Evolutionary conservation across 2,113 vertebrate species (phyloP).

Genomic region (Pelvicachromis taeniatus): DNA sequence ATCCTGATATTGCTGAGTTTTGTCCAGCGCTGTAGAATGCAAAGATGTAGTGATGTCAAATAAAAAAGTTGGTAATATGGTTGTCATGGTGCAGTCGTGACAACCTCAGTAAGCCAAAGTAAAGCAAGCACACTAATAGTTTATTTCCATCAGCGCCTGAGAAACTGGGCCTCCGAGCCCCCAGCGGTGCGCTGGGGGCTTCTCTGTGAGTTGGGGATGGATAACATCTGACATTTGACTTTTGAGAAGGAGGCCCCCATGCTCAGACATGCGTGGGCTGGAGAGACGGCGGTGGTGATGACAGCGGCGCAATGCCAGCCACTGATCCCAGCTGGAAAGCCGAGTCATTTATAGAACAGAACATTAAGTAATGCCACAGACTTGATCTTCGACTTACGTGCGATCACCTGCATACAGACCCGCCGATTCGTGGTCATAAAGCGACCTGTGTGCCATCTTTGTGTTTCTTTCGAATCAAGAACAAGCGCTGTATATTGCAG

Average conservation of each 20-base stretch:
- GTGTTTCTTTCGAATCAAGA: not conserved
- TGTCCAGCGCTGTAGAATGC: not conserved
- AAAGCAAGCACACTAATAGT: conserved; percentile 27
- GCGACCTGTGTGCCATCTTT: not conserved
- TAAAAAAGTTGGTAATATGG: conserved; percentile 2
- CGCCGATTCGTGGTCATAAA: not conserved
- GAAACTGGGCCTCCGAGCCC: conserved; percentile 25
- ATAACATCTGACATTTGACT: conserved; percentile 75
- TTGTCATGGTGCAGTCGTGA: conserved; percentile 7
- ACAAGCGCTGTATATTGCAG: not conserved
- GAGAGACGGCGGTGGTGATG: conserved; percentile 39
- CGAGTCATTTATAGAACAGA: conserved; percentile 72
- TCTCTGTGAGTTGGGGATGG: conserved; percentile 44
- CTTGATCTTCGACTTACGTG: conserved; percentile 30
- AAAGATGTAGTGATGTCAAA: not conserved
- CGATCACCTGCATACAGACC: conserved; percentile 34
- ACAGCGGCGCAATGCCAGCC: conserved; percentile 40
- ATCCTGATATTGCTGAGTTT: not conserved
- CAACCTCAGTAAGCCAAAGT: not conserved
- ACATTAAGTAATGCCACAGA: conserved; percentile 65
- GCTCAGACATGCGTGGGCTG: conserved; percentile 47
- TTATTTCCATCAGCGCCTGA: conserved; percentile 34
- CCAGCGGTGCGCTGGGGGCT: conserved; percentile 22
- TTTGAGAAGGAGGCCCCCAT: conserved; percentile 55
- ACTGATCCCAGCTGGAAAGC: conserved; percentile 62